Conservation (phyloP, 2,888 invertebrate genomes). For the Chrysolina americana region DNA sequence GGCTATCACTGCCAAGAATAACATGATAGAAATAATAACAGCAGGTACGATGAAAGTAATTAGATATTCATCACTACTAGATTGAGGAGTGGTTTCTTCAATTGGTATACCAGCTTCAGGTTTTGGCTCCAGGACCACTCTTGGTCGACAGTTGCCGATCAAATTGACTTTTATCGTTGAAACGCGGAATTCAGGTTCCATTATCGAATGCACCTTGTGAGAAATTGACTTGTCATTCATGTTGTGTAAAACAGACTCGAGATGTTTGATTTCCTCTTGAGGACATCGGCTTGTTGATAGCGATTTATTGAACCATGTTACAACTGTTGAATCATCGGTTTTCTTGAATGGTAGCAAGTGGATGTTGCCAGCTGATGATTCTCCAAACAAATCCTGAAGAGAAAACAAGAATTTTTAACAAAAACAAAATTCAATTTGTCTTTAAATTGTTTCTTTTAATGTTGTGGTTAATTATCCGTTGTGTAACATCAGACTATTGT, state of each 20-base stretch:
- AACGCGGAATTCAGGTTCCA: constrained; percentile 82
- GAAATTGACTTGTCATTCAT: constrained; percentile 64
- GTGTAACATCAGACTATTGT: too few relatives aligned
- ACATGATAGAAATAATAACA: constrained; percentile 89
- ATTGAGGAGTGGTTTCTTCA: constrained; percentile 66
- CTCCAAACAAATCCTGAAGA: constrained; percentile 80
- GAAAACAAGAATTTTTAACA: constrained; percentile 2
- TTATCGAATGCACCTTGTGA: constrained; percentile 74
- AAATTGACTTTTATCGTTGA: constrained; percentile 76
- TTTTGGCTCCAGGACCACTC: constrained; percentile 58
- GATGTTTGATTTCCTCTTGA: constrained; percentile 80
- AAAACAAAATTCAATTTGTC: neutral
- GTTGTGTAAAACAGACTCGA: constrained; percentile 81
- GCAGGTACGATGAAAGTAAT: constrained; percentile 92
- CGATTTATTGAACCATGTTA: constrained; percentile 87
- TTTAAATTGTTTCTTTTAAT: too few relatives aligned
- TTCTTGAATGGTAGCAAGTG: constrained; percentile 80
- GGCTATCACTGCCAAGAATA: constrained; percentile 87
- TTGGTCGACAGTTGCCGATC: constrained; percentile 73
- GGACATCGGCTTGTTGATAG: constrained; percentile 83
- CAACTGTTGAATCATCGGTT: constrained; percentile 77
- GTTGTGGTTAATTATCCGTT: too few relatives aligned
- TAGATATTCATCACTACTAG: constrained; percentile 76
- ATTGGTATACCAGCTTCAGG: constrained; percentile 49
- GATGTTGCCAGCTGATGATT: constrained; percentile 81